phyloP scores from a whole-genome alignment of 2,797 vertebrate genomes.

The Morus bassanus region DNA sequence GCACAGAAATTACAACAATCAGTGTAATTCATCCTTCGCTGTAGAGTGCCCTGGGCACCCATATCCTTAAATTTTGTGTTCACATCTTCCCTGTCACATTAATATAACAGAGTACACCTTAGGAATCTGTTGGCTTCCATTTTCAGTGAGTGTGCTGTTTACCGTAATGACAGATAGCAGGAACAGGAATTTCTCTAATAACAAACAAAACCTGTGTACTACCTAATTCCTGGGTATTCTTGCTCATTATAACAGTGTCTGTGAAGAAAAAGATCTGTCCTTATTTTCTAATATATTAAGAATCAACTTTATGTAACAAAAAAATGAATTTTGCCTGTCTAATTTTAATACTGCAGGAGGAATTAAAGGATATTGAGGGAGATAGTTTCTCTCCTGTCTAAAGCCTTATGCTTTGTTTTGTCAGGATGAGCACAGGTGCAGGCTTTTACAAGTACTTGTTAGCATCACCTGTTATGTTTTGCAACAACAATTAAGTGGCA shows the following conservation, averaged over 20 bases:
- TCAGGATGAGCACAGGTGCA: background rate
- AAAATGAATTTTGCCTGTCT: background rate
- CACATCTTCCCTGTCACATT: background rate
- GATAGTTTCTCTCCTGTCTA: background rate
- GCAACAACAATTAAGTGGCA: background rate
- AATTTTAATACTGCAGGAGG: background rate
- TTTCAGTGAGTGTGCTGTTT: background rate
- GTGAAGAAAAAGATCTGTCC: background rate
- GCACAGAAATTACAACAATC: background rate
- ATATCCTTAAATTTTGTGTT: background rate
- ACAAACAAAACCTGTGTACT: background rate
- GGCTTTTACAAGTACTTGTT: background rate
- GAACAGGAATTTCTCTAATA: background rate
- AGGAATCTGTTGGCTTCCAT: background rate
- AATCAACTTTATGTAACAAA: background rate
- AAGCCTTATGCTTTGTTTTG: background rate
- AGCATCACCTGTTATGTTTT: background rate
- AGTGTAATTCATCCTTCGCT: background rate
- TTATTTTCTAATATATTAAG: background rate
- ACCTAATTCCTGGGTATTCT: conserved; percentile 43
- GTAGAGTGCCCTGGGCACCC: background rate
- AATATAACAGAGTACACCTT: background rate
- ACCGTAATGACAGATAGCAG: background rate
- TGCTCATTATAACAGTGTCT: conserved; percentile 16
- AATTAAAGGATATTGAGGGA: background rate